Percentiles rank a stretch among this genome's conserved stretches.
Conservation (phyloP, 2,888 invertebrate genomes). For the Neoitamus cyanurus region DNA sequence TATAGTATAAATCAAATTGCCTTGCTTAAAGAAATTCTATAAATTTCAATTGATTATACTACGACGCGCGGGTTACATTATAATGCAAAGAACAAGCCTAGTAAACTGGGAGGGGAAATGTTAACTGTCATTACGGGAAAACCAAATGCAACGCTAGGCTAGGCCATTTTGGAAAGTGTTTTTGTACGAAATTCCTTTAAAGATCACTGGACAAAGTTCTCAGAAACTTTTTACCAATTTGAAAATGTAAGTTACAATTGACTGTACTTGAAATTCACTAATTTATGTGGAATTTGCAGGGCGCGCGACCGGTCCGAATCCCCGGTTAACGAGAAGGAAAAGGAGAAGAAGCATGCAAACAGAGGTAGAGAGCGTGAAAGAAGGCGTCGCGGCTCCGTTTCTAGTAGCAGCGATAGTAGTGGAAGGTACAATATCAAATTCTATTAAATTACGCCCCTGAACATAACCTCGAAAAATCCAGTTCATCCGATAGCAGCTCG, state of each 20-base stretch:
- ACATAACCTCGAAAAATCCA: constrained; percentile 55
- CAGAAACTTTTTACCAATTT: not conserved
- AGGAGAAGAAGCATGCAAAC: constrained; percentile 70
- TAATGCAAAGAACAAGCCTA: not conserved
- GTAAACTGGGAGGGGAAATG: not conserved
- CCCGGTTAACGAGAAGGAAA: constrained; percentile 77
- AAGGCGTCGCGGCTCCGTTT: constrained; percentile 73
- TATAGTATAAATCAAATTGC: too few relatives aligned
- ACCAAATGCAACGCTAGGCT: not conserved
- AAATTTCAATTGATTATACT: not conserved
- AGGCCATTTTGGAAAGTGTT: not conserved
- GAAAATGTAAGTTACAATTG: not conserved
- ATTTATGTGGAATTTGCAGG: constrained; percentile 67
- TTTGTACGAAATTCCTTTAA: not conserved
- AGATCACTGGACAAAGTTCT: not conserved
- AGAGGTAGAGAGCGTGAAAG: constrained; percentile 53
- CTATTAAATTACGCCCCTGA: not conserved
- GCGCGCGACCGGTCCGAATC: constrained; percentile 80
- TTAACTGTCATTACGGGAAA: not conserved
- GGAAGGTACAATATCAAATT: constrained; percentile 68
- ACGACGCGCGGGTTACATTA: not conserved
- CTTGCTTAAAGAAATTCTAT: too few relatives aligned
- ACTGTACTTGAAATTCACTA: not conserved
- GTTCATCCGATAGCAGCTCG: constrained; percentile 85
- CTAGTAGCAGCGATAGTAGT: constrained; percentile 84